Conservation (phyloP, 2,113 vertebrate species). For the Arvicanthis niloticus region DNA sequence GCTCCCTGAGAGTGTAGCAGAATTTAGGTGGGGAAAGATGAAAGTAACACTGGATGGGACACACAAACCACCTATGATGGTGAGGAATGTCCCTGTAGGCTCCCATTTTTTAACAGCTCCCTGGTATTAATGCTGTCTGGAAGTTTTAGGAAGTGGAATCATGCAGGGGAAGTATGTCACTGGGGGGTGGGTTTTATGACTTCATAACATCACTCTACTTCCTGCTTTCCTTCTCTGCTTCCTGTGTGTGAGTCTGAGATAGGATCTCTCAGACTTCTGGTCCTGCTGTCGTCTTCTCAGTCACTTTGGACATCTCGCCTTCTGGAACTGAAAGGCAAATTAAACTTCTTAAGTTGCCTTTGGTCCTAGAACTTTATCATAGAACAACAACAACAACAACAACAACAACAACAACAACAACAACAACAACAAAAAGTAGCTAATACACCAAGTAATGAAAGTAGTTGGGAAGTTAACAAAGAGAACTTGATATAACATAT, state of each 20-base stretch:
- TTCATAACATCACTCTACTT: not conserved
- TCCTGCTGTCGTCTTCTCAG: not conserved
- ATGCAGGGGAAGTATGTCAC: not conserved
- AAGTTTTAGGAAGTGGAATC: not conserved
- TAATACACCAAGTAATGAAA: not conserved
- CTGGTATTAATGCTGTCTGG: not conserved
- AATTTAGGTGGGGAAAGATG: not conserved
- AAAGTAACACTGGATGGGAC: not conserved
- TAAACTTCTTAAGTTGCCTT: not conserved
- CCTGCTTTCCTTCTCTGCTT: not conserved
- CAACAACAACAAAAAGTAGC: not conserved
- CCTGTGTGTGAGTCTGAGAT: not conserved
- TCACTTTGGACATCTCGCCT: not conserved
- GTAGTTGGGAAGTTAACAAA: not conserved
- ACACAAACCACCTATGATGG: not conserved
- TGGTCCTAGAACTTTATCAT: not conserved
- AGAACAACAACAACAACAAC: not conserved
- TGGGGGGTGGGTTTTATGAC: not conserved
- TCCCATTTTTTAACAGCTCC: not conserved
- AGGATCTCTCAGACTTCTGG: not conserved
- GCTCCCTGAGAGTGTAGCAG: not conserved
- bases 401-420: no score
- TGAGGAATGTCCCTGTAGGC: not conserved
- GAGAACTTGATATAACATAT: not conserved
- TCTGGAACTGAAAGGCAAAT: not conserved